phyloP scores from a whole-genome alignment of 2,888 invertebrate species.

The Pherbina coryleti region DNA sequence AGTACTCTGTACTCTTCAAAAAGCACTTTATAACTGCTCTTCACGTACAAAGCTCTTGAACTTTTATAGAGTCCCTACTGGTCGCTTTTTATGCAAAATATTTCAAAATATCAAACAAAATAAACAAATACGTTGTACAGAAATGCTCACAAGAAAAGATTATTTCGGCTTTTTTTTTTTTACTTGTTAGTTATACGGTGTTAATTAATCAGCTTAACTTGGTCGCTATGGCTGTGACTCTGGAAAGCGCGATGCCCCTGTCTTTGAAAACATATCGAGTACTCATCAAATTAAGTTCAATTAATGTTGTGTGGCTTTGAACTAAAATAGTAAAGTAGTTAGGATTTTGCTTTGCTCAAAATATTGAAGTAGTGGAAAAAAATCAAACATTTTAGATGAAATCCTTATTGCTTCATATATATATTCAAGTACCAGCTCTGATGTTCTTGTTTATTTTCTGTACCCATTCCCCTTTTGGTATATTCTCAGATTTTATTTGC shows the following conservation, averaged over 20 bases:
- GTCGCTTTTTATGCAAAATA: conserved; percentile 22
- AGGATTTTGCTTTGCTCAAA: too few species aligned
- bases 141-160: conserved; percentile 38
- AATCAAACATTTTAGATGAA: too few species aligned
- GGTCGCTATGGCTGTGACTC: background rate
- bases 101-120: conserved; percentile 30
- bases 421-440: too few species aligned
- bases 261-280: background rate
- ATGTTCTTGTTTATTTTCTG: too few species aligned
- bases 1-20: conserved; percentile 4
- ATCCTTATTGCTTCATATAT: too few species aligned
- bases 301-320: too few species aligned
- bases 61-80: conserved; percentile 48
- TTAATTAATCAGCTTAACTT: conserved; percentile 52
- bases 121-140: conserved; percentile 11
- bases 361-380: too few species aligned
- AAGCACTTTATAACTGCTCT: conserved; percentile 39
- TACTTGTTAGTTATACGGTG: conserved; percentile 59
- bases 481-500: too few species aligned
- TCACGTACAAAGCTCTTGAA: background rate
- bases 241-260: background rate
- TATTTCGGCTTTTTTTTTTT: conserved; percentile 51
- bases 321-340: too few species aligned
- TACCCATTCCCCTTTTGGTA: too few species aligned
- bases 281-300: too few species aligned